Percentiles rank a stretch among this genome's conserved stretches.
These are phyloP conservation scores for Monochamus saltuarius DNA, from an alignment of 1,140 invertebrate species.

Conservation along the genomic window DNA sequence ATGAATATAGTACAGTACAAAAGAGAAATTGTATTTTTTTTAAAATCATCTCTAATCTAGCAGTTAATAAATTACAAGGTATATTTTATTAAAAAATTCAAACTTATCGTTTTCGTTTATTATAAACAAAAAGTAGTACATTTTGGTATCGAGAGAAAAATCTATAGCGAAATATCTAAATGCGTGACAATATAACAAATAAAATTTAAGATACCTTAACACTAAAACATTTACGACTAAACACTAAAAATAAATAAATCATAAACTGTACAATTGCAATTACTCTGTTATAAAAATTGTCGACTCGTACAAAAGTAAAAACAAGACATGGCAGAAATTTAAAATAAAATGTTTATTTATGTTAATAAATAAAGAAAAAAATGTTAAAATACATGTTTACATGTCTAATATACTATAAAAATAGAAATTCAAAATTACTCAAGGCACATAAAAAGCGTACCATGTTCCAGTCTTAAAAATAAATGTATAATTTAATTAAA, in stretches of 20 bases:
- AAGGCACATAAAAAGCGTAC: slow-evolving; percentile 12
- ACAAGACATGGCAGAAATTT: slow-evolving; percentile 5
- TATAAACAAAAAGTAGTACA: neutral
- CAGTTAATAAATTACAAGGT: no score
- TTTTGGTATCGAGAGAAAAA: slow-evolving; percentile 16
- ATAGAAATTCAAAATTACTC: neutral
- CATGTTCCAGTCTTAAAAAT: slow-evolving; percentile 2
- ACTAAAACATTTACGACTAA: slow-evolving; percentile 5
- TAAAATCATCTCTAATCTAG: no score
- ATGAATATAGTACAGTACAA: no score
- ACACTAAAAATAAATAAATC: slow-evolving; percentile 14
- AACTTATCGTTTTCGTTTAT: no score
- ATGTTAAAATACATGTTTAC: neutral
- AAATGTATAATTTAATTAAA: neutral
- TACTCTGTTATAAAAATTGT: slow-evolving; percentile 1
- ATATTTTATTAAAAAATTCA: no score
- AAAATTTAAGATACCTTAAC: neutral
- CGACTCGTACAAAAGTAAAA: neutral
- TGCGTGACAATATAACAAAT: neutral
- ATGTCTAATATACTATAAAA: neutral
- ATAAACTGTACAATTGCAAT: slow-evolving; percentile 14
- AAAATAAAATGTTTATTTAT: slow-evolving; percentile 5
- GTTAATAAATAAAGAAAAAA: neutral
- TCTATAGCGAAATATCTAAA: neutral
- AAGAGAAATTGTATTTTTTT: no score